Base-by-base conservation (phyloP, 1,140 invertebrate species). In the Scaptodrosophila lebanonensis region DNA sequence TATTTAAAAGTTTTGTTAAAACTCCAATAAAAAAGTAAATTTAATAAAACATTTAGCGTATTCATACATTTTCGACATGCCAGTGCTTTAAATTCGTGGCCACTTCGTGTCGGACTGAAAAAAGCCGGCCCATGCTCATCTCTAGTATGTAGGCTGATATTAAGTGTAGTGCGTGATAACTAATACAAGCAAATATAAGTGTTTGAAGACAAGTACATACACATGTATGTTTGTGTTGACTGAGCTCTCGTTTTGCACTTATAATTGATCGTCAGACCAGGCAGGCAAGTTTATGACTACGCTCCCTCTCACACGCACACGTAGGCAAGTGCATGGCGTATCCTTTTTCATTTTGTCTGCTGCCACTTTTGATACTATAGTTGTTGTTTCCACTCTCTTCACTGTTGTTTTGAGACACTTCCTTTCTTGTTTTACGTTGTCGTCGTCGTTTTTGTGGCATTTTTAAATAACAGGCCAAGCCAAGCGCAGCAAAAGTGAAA, bases 201-300 rank as follows among this genome's bases (percentile, higher is more conserved):
- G 22, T 25, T 3, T n/a, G 17, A 18, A 39, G 43, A 36, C 54
- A 58, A 58, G 50, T 54, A 48, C 17, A 20, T 20, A 7, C 3
- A 8, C 8, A 25, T 25, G 3, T 25, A 8, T 25, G 22, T 25
- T 4, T 3, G 22, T 25, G 3, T 8, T 25, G 22, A 8, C 22
- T 25, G 22, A 4, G 17, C 3, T 11, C 13, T 16, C 27, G 32
- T 20, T n/a, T 13, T 48, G 42, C 48, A 50, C 59, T 44, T 35
- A 67, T 53, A 66, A 45, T 60, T 60, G 65, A 67, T 67, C 62
- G 43, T 38, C 36, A 36, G 20, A 27, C 63, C 36, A 50, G 6
- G 15, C 52, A 66, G 66, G 47, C 63, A 59, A 29, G 45, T 49
- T 49, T 22, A 22, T 51, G 36, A 38, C 20, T 9, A 48, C 27